A percentile compares a stretch with the other conserved stretches of the same genome.
Evolutionary conservation across 2,888 invertebrate genomes (phyloP).

Genomic region (Rapana venosa): DNA sequence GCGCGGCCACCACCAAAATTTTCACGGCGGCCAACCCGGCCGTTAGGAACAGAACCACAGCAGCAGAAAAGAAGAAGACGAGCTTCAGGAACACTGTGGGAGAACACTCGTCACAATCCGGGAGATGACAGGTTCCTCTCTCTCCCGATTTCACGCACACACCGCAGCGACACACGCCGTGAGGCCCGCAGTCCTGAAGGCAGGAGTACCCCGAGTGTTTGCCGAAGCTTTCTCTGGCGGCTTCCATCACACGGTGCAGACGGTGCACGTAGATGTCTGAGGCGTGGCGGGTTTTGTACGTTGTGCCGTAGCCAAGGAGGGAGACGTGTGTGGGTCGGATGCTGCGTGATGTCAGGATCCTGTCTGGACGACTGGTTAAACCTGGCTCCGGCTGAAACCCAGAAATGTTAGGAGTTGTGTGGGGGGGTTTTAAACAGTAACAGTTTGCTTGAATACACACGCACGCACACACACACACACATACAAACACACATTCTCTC

Average conservation of each 20-base stretch:
- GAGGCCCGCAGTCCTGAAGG: conserved; percentile 73
- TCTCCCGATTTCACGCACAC: conserved; percentile 68
- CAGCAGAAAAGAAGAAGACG: conserved; percentile 50
- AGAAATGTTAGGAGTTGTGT: background rate
- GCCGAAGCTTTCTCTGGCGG: conserved; percentile 56
- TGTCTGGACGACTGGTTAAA: conserved; percentile 71
- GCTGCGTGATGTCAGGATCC: conserved; percentile 62
- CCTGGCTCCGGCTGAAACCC: conserved; percentile 71
- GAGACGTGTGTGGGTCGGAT: conserved; percentile 50
- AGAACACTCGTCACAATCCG: conserved; percentile 67
- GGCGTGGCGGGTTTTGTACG: conserved; percentile 60
- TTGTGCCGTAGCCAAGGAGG: conserved; percentile 60
- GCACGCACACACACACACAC: too few relatives aligned
- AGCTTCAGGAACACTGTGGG: conserved; percentile 51
- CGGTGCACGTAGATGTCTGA: conserved; percentile 60
- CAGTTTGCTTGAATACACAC: too few relatives aligned
- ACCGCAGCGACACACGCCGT: conserved; percentile 73
- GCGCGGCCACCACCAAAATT: conserved; percentile 61
- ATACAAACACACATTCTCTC: too few relatives aligned
- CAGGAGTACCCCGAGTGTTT: conserved; percentile 68
- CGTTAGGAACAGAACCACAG: conserved; percentile 53
- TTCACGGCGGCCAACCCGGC: conserved; percentile 61
- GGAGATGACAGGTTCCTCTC: conserved; percentile 59
- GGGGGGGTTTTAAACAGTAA: background rate
- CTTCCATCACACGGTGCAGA: conserved; percentile 56